Base-by-base conservation (phyloP, 2,797 vertebrate species). In the Mustela erminea region DNA sequence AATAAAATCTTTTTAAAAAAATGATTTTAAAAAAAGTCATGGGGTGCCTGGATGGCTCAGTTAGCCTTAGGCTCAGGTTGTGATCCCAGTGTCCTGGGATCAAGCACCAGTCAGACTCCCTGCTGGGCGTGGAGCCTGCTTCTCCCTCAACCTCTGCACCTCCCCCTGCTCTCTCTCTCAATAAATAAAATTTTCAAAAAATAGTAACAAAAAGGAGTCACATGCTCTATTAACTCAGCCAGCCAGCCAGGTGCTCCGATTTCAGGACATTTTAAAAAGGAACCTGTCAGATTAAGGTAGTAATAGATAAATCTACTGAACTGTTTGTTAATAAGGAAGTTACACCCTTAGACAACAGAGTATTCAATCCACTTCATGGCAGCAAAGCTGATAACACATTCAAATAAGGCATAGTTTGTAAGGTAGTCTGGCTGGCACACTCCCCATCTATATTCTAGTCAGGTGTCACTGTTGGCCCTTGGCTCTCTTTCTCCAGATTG, bases 181-280 rank as follows among this genome's bases (percentile, higher is more conserved):
- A 68, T 66, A 74, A 74, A 43, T 43, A 74, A 74, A 74, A 75
- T 27, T 25, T 74, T 74, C 13, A 35, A 74, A 43, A 41, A n/a
- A n/a, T 66, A 72, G 38, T 66, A 66, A 9, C n/a, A 20, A 68
- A 3, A 74, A 75, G 17, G 41, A 43, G 72, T 43, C 72, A 17
- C 25, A 27, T 29, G 14, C 41, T 75, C 25, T 75, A 29, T 41
- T 29, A 14, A 29, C 41, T 75, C 41, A 75, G 41, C 25, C 41
- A 46, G 41, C 14, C 25, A 29, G 72, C 13, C 72, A 29, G 62
- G 62, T 64, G 29, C 72, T 43, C 25, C 25, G 21, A 62, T 94
- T 92, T 92, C 13, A 64, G n/a, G 68, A 84, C 62, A 88, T 93
- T 93, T 72, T 96, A 85, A 93, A 74, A 46, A 64, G 35, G 56